A percentile compares a stretch with the other conserved stretches of the same genome.
These are phyloP conservation scores for Poeciliopsis gracilis DNA, from an alignment of 2,797 vertebrate genomes.

Conservation along the genomic window DNA sequence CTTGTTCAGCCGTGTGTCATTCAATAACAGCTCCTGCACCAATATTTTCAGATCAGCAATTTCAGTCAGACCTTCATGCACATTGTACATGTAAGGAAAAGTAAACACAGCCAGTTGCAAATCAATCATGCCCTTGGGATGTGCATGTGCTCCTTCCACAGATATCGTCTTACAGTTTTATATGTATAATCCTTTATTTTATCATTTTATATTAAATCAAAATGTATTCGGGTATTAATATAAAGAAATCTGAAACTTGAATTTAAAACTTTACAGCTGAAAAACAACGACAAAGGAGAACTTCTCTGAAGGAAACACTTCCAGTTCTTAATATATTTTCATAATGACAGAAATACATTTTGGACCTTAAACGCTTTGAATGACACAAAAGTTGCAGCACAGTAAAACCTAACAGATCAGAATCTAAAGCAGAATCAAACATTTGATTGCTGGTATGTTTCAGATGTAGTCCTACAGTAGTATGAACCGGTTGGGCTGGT, in stretches of 20 bases:
- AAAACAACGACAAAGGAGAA: not conserved
- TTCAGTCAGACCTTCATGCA: conserved; percentile 2
- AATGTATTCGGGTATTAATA: not conserved
- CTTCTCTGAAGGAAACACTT: no score
- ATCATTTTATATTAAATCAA: not conserved
- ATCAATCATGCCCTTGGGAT: not conserved
- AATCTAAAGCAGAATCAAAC: not conserved
- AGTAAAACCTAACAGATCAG: not conserved
- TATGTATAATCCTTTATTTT: not conserved
- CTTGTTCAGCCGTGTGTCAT: conserved; percentile 5
- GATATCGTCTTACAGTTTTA: not conserved
- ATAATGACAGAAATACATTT: not conserved
- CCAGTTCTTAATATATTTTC: not conserved
- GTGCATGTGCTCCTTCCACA: not conserved
- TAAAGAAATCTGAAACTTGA: not conserved
- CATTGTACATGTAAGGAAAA: not conserved
- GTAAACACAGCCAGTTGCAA: not conserved
- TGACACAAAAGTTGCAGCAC: not conserved
- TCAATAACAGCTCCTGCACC: conserved; percentile 7
- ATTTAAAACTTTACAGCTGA: not conserved
- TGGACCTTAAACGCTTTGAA: not conserved
- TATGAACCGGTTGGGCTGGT: not conserved
- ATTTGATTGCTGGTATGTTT: not conserved
- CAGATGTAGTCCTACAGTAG: not conserved
- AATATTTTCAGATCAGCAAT: conserved; percentile 4